Percentiles rank a stretch among this genome's conserved stretches.
These are phyloP conservation scores for Lordiphosa andalusiaca DNA, from an alignment of 2,888 invertebrate genomes.

Conservation along the genomic window DNA sequence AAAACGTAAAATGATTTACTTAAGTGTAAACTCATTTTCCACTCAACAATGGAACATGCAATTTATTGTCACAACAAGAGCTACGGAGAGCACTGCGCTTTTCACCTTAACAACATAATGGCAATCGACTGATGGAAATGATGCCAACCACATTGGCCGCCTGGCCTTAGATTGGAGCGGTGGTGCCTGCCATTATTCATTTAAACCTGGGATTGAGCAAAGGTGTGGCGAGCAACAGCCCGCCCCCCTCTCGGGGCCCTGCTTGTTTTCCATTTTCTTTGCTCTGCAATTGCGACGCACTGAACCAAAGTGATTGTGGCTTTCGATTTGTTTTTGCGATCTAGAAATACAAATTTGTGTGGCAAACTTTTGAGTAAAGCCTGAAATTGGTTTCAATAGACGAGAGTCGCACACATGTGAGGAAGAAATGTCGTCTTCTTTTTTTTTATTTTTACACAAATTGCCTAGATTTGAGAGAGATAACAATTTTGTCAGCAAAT, in stretches of 20 bases:
- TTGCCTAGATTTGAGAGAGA: conserved; percentile 50
- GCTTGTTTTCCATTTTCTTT: conserved; percentile 3
- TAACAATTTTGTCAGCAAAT: conserved; percentile 25
- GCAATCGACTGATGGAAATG: conserved; percentile 69
- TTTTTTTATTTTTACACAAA: conserved; percentile 49
- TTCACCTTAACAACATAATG: conserved; percentile 69
- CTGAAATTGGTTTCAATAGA: conserved; percentile 49
- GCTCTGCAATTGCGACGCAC: conserved; percentile 20
- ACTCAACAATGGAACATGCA: conserved; percentile 46
- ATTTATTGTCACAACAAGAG: conserved; percentile 17
- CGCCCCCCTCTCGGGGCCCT: conserved; percentile 48
- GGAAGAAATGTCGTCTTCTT: conserved; percentile 34
- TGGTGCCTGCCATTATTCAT: conserved; percentile 59
- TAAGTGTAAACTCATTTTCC: conserved; percentile 68
- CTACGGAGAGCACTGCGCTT: conserved; percentile 43
- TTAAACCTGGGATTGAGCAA: conserved; percentile 52
- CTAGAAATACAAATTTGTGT: conserved; percentile 50
- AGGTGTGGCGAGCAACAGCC: conserved; percentile 46
- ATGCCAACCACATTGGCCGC: conserved; percentile 33
- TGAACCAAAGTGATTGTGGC: conserved; percentile 31
- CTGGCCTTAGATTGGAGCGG: conserved; percentile 9
- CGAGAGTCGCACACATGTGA: conserved; percentile 12
- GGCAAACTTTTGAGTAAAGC: conserved; percentile 40
- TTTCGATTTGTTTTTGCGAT: conserved; percentile 64
- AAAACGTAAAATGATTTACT: conserved; percentile 58